phyloP scores from a whole-genome alignment of 2,113 vertebrate genomes.

The Athene noctua region DNA sequence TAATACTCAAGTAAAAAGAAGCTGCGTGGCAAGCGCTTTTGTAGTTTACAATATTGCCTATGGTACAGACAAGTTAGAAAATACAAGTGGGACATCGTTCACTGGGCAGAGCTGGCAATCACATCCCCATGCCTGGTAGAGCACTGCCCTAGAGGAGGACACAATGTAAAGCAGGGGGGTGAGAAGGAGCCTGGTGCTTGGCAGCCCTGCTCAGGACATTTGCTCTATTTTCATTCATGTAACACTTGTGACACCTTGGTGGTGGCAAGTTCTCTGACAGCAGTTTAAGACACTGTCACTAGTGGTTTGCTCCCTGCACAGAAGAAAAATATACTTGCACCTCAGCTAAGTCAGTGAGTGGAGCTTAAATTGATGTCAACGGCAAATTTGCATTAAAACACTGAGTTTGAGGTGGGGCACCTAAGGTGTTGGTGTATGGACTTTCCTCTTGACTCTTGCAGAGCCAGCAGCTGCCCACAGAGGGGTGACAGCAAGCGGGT shows the following conservation, averaged over 20 bases:
- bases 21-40: not conserved
- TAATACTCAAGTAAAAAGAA: not conserved
- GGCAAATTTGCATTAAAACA: not conserved
- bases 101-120: not conserved
- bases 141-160: not conserved
- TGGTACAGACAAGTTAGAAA: not conserved
- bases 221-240: not conserved
- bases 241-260: not conserved
- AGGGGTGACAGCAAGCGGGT: not conserved
- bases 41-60: not conserved
- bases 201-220: not conserved
- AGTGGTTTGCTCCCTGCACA: not conserved
- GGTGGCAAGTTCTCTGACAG: not conserved
- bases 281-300: not conserved
- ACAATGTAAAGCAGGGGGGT: not conserved
- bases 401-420: not conserved
- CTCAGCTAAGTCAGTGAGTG: not conserved
- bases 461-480: fast-evolving
- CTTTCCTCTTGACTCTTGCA: too few species aligned
- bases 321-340: not conserved
- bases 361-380: not conserved
- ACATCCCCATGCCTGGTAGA: not conserved
- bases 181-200: not conserved
- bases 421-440: fast-evolving
- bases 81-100: not conserved